Evolutionary conservation across 2,113 vertebrate species (phyloP).

Genomic region (Brachypodius melanocephalos): DNA sequence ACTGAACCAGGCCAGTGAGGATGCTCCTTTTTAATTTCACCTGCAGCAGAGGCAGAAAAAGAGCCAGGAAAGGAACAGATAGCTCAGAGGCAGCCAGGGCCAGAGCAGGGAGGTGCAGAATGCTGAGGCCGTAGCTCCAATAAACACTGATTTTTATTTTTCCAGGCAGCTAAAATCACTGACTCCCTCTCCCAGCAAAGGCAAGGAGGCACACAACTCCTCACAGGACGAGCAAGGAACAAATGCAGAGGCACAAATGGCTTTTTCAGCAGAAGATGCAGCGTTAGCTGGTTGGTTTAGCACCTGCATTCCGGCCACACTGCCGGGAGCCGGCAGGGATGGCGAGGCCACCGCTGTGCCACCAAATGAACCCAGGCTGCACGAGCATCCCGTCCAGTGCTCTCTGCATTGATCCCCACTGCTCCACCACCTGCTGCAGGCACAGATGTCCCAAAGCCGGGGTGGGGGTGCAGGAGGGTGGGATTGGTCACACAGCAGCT

Average conservation of each 20-base stretch:
- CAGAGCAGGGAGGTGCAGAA: not conserved
- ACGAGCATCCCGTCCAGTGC: accelerated
- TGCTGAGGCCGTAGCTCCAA: not conserved
- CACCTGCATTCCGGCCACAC: not conserved
- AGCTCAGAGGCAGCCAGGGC: not conserved
- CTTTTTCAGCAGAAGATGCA: not conserved
- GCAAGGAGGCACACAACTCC: not conserved
- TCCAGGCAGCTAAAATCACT: not conserved
- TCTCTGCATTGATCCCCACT: not conserved
- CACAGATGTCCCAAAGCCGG: not conserved
- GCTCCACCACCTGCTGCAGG: not conserved
- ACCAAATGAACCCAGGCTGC: not conserved
- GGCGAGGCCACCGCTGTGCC: no score
- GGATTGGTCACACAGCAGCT: not conserved
- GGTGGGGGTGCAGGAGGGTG: not conserved
- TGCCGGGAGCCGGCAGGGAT: not conserved
- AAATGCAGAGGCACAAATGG: not conserved
- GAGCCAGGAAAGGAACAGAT: not conserved
- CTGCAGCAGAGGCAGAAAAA: not conserved
- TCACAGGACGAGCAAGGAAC: accelerated
- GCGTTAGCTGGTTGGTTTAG: not conserved
- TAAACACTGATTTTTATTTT: not conserved
- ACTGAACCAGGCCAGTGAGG: not conserved
- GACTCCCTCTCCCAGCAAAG: not conserved
- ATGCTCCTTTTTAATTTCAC: not conserved